Conservation (phyloP, 1,140 invertebrate species). For the Neocloeon triangulifer region DNA sequence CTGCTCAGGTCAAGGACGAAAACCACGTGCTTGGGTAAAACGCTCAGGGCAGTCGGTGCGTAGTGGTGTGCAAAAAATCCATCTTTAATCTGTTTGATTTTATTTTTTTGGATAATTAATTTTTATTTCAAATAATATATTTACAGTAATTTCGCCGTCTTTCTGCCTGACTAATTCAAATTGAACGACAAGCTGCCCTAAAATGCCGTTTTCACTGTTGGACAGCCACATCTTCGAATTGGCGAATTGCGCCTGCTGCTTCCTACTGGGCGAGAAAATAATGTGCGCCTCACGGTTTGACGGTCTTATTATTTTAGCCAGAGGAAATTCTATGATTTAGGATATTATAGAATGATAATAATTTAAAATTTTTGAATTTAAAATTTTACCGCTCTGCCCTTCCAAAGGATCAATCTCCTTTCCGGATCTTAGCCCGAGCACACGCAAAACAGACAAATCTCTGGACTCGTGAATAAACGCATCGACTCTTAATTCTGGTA, state of each 20-base stretch:
- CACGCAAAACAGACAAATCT: constrained; percentile 25
- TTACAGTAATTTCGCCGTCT: constrained; percentile 23
- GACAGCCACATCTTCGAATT: too few relatives aligned
- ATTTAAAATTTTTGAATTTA: neutral
- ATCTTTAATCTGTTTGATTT: constrained; percentile 28
- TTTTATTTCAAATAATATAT: neutral
- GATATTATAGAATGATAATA: constrained; percentile 1
- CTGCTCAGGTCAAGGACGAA: constrained; percentile 47
- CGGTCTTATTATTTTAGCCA: neutral
- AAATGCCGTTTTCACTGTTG: constrained; percentile 23
- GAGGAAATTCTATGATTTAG: neutral
- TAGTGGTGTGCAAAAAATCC: constrained; percentile 61
- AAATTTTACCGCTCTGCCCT: too few relatives aligned
- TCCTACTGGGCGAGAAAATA: constrained; percentile 20
- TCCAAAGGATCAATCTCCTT: too few relatives aligned
- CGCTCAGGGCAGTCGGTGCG: constrained; percentile 28
- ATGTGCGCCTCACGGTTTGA: neutral
- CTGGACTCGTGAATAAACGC: constrained; percentile 29
- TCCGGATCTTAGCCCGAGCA: constrained; percentile 29
- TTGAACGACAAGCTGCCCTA: constrained; percentile 35
- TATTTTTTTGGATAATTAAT: neutral
- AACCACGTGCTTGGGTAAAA: constrained; percentile 39
- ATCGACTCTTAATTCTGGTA: constrained; percentile 26
- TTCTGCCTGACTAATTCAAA: constrained; percentile 29
- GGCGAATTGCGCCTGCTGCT: constrained; percentile 21